phyloP scores from a whole-genome alignment of 2,797 vertebrate genomes.

The Carcharodon carcharias region DNA sequence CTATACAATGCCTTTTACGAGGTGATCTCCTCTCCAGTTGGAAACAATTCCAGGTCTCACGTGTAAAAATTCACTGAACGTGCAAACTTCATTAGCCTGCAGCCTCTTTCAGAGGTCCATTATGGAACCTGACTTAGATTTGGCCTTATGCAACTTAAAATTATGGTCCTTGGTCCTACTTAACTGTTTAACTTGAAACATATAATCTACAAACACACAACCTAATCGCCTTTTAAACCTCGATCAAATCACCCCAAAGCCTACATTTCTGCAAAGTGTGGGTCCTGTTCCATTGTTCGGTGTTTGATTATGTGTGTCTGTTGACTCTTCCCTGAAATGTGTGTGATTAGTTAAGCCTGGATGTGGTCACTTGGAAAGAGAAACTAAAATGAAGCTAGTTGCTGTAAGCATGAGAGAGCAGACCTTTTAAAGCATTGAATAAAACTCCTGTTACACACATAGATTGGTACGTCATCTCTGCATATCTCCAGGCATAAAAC shows the following conservation, averaged over 20 bases:
- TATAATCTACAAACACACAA: background rate
- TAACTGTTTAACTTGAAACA: background rate
- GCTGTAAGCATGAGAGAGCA: background rate
- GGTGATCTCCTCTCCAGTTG: background rate
- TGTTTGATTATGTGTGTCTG: too few relatives aligned
- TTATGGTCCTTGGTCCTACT: background rate
- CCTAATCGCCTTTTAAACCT: background rate
- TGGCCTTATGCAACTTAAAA: background rate
- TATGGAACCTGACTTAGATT: too few relatives aligned
- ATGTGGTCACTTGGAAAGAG: too few relatives aligned
- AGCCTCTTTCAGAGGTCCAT: background rate
- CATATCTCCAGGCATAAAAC: background rate
- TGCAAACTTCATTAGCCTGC: background rate
- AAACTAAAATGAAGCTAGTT: background rate
- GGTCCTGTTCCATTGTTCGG: too few relatives aligned
- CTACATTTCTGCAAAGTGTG: background rate
- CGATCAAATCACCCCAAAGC: background rate
- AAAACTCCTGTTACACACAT: background rate
- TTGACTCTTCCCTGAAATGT: too few relatives aligned
- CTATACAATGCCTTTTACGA: background rate
- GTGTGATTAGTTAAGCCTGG: too few relatives aligned
- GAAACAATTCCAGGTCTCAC: background rate
- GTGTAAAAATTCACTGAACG: too few relatives aligned
- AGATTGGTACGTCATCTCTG: background rate
- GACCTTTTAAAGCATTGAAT: background rate